Percentiles rank a stretch among this genome's conserved stretches.
Evolutionary conservation across 2,888 invertebrate species (phyloP).

Genomic region (Ectemnius cavifrons): DNA sequence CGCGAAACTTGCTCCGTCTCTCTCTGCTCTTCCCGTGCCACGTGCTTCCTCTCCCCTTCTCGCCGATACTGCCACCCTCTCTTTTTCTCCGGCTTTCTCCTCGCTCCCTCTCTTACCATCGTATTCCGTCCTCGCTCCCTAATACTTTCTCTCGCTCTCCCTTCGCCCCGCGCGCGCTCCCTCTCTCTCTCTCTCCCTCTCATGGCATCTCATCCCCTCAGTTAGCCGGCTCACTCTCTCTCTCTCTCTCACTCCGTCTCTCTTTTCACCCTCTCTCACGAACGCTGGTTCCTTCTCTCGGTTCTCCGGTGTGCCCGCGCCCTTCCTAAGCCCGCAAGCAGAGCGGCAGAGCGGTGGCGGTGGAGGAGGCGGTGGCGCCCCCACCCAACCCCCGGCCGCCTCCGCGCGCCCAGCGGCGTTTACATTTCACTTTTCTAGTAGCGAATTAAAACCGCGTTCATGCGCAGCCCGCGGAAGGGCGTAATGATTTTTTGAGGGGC

Average conservation of each 20-base stretch:
- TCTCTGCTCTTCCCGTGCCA: conserved; percentile 32
- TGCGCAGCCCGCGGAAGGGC: conserved; percentile 84
- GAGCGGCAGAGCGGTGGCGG: too few species aligned
- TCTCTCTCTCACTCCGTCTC: conserved; percentile 40
- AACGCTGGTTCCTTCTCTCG: conserved; percentile 15
- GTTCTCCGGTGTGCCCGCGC: conserved; percentile 39
- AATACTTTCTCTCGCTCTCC: conserved; percentile 44
- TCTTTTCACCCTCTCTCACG: conserved; percentile 14
- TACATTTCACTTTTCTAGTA: conserved; percentile 76
- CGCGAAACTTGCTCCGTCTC: conserved; percentile 48
- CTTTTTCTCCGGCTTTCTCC: conserved; percentile 50
- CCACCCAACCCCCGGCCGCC: conserved; percentile 6
- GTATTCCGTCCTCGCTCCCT: conserved; percentile 18
- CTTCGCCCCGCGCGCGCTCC: too few species aligned
- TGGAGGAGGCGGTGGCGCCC: too few species aligned
- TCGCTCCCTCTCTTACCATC: conserved; percentile 26
- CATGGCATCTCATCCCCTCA: conserved; percentile 28
- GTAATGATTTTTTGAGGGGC: conserved; percentile 93
- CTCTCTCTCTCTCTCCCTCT: conserved; percentile 48
- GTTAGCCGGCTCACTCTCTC: conserved; percentile 23
- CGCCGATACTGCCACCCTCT: conserved; percentile 12
- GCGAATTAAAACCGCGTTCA: conserved; percentile 83
- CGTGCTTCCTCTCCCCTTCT: conserved; percentile 25
- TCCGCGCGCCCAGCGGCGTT: conserved; percentile 63
- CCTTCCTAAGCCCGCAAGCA: conserved; percentile 13